Percentiles rank a stretch among this genome's conserved stretches.
phyloP scores from a whole-genome alignment of 2,797 vertebrate genomes.

The Mus caroli region DNA sequence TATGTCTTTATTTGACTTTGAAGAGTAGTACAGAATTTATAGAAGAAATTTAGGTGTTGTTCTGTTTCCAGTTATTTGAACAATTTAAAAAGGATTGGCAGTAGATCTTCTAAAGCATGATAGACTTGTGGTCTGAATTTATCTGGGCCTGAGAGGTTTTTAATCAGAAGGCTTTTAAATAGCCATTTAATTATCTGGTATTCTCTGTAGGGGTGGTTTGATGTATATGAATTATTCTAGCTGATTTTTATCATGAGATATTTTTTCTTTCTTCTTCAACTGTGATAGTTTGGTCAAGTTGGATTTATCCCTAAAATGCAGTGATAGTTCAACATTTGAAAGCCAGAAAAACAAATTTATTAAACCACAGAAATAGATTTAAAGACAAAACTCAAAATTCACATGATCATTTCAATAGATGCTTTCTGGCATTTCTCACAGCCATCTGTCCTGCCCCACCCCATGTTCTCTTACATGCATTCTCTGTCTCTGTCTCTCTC shows the following conservation, averaged over 20 bases:
- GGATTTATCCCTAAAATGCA: no score
- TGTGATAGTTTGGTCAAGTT: neutral
- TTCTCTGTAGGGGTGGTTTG: neutral
- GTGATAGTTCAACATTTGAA: neutral
- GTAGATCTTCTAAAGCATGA: neutral
- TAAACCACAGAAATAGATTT: neutral
- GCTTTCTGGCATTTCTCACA: no score
- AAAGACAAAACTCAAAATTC: neutral
- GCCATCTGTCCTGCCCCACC: no score
- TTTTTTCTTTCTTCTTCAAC: neutral
- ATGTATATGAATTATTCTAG: neutral
- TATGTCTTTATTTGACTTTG: neutral
- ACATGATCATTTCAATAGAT: neutral
- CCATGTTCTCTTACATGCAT: no score
- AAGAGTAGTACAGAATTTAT: neutral
- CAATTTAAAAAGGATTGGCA: neutral
- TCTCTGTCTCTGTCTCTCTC: no score
- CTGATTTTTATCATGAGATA: neutral
- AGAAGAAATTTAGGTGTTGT: neutral
- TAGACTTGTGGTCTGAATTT: neutral
- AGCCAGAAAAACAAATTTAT: neutral
- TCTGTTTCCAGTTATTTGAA: neutral
- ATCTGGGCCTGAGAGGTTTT: neutral
- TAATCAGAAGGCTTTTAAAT: neutral
- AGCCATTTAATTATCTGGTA: neutral